Evolutionary conservation across 2,113 vertebrate genomes (phyloP).

Genomic region (Carassius auratus): DNA sequence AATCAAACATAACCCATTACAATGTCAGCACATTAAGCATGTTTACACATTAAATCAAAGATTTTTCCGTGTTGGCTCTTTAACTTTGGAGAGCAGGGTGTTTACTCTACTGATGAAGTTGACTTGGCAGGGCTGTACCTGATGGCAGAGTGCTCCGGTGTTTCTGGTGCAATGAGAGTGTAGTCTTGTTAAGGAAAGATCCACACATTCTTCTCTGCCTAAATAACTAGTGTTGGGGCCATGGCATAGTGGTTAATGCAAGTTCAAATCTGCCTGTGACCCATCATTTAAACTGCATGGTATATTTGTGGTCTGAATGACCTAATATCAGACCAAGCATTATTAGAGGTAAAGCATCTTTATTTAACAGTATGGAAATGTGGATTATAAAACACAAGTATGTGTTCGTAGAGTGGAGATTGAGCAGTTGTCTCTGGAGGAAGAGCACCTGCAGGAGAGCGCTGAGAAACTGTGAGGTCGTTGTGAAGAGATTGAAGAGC

Average conservation of each 20-base stretch:
- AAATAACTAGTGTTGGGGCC: neutral
- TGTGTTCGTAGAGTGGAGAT: constrained; percentile 75
- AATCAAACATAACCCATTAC: neutral
- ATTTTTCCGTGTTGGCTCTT: constrained; percentile 12
- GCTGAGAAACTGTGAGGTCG: constrained; percentile 81
- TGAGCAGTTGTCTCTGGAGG: constrained; percentile 85
- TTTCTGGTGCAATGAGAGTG: neutral
- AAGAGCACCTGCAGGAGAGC: constrained; percentile 77
- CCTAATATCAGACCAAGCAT: neutral
- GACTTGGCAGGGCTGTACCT: constrained; percentile 29
- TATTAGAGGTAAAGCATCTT: neutral
- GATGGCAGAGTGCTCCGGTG: constrained; percentile 16
- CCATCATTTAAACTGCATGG: too few relatives aligned
- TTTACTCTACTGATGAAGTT: constrained; percentile 26
- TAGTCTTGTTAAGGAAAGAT: neutral
- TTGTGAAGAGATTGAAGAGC: constrained; percentile 85
- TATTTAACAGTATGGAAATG: neutral
- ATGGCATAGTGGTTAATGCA: neutral
- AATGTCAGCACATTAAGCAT: neutral
- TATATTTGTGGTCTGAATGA: neutral
- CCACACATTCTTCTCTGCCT: neutral
- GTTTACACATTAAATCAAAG: constrained; percentile 7
- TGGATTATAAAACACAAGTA: neutral
- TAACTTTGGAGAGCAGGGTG: constrained; percentile 13
- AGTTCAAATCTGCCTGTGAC: neutral